Percentiles rank a stretch among this genome's conserved stretches.
These are phyloP conservation scores for Pogonognathellus flavescens DNA, from an alignment of 1,140 invertebrate species.

Conservation along the genomic window DNA sequence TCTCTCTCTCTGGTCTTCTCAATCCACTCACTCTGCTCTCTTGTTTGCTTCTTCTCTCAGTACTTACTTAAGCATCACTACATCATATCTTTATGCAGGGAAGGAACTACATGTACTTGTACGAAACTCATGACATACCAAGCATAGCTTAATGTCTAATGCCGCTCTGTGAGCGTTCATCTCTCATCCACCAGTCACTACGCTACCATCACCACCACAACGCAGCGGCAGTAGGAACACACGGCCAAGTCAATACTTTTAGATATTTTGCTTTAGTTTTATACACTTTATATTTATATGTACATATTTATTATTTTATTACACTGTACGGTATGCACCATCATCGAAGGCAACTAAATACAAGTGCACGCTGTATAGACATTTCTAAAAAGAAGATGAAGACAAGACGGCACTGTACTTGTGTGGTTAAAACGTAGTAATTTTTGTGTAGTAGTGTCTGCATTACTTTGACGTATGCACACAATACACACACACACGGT, in stretches of 20 bases:
- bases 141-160: constrained; percentile 43
- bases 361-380: background rate
- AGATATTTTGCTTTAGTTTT: no score
- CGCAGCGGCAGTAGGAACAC: no score
- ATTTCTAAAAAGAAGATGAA: background rate
- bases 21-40: background rate
- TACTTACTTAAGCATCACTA: constrained; percentile 44
- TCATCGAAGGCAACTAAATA: background rate
- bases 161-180: constrained; percentile 9
- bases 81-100: constrained; percentile 8
- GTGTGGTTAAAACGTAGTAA: no score
- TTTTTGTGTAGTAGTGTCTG: no score
- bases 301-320: no score
- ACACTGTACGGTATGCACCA: background rate
- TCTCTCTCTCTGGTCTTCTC: background rate
- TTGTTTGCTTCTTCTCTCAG: background rate
- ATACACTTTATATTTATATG: no score
- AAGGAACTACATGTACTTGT: no score
- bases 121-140: constrained; percentile 38
- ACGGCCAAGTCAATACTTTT: no score
- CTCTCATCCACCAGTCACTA: background rate
- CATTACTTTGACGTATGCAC: no score
- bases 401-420: background rate
- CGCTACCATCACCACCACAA: no score
- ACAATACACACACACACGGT: no score